Base-by-base conservation (phyloP, 2,797 vertebrate species). In the Silurus aristotelis region DNA sequence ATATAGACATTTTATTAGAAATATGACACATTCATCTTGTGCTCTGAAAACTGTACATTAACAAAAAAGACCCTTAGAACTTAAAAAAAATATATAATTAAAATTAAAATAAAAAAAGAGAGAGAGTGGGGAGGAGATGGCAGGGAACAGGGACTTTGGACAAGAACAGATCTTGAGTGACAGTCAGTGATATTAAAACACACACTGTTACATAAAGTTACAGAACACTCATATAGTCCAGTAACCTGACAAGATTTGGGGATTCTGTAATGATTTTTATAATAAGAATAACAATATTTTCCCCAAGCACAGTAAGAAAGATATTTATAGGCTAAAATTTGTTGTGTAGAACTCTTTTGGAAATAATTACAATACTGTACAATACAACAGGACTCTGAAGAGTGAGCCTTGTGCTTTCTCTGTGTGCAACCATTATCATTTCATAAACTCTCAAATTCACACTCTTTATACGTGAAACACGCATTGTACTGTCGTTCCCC, bases 11-110 rank as follows among this genome's bases (percentile, higher is more conserved):
- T 96, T 98, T 97, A 97, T 97, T 98, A 97, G 96, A 97, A 98
- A 98, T 95, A 95, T 96, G 96, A 97, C 96, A 98, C 96, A 97
- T 97, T 97, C 95, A 97, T 95, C 89, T 97, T 98, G 97, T 97
- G 96, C 96, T 97, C 96, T 97, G 96, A 96, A 97, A 98, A 97
- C 96, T 97, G 96, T 97, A 98, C 96, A 97, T 95, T 95, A 93
- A 95, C 93, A 96, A 91, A 92, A 80, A 90, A 94, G 89, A 96
- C 93, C 93, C 93, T 92, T 93, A 88, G 88, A 95, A 95, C 92
- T 91, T 94, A 95, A 95, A 93, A 90, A 52, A 1, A 52, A 52
- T 2, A 6, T 9, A 52, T 0, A 52, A 9, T 1, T 7, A 7
- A 52, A 6, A 52, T 7, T 7, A 1, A 52, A 52, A 52, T 10